A percentile compares a stretch with the other conserved stretches of the same genome.
These are phyloP conservation scores for Columba livia DNA, from an alignment of 2,113 vertebrate genomes.

Conservation along the genomic window DNA sequence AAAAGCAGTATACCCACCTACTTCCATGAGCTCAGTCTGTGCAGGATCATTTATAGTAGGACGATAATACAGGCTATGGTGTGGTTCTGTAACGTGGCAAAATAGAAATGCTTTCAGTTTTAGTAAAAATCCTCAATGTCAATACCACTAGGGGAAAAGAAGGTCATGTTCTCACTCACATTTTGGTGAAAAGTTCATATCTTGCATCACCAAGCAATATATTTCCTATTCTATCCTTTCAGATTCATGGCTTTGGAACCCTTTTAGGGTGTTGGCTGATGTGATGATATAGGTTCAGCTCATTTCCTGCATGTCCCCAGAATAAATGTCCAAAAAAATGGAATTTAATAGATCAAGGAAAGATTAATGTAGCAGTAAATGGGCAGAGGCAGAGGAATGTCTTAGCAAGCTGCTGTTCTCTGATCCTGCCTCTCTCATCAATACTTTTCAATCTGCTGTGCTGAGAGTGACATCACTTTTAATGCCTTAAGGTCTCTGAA, in stretches of 20 bases:
- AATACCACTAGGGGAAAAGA: neutral
- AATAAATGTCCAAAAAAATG: constrained; percentile 35
- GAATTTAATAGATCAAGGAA: constrained; percentile 47
- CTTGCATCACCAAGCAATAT: neutral
- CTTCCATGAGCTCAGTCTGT: neutral
- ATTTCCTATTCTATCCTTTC: neutral
- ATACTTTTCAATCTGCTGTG: constrained; percentile 68
- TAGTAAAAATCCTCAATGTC: neutral
- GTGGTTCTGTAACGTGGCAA: neutral
- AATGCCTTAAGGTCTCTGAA: constrained; percentile 36
- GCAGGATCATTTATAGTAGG: neutral
- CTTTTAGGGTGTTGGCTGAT: neutral
- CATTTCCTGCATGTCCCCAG: neutral
- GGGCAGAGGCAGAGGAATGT: constrained; percentile 55
- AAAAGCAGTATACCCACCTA: accelerated
- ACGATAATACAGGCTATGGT: accelerated
- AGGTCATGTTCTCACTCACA: neutral
- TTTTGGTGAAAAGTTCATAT: neutral
- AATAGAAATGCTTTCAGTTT: neutral
- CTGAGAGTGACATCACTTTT: constrained; percentile 43
- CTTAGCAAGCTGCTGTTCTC: constrained; percentile 36
- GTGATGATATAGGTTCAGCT: neutral
- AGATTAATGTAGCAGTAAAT: constrained; percentile 71
- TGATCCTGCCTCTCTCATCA: constrained; percentile 59
- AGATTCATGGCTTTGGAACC: neutral